A percentile compares a stretch with the other conserved stretches of the same genome.
Evolutionary conservation across 2,888 invertebrate species (phyloP).

Genomic region (Drosophila siamana): DNA sequence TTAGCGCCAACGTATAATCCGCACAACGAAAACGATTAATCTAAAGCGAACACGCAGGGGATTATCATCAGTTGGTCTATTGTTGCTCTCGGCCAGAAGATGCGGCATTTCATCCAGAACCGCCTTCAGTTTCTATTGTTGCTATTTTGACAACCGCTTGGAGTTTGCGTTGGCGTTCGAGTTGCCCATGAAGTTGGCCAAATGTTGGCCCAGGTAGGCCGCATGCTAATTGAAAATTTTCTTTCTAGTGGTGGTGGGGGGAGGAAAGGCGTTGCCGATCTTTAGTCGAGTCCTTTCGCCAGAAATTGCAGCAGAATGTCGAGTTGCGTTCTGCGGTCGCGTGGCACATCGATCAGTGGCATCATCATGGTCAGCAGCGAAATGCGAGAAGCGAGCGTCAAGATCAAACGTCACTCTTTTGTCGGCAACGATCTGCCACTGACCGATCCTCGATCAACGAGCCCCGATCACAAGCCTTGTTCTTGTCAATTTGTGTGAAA

Average conservation of each 20-base stretch:
- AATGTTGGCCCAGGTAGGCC: constrained; percentile 49
- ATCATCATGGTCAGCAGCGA: constrained; percentile 26
- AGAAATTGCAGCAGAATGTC: constrained; percentile 67
- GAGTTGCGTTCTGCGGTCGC: constrained; percentile 79
- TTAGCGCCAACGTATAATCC: constrained; percentile 82
- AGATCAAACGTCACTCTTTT: constrained; percentile 76
- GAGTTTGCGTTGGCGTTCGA: neutral
- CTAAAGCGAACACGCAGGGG: constrained; percentile 54
- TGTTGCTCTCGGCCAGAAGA: constrained; percentile 46
- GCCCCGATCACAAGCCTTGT: constrained; percentile 44
- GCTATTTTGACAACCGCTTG: constrained; percentile 82
- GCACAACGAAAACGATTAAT: constrained; percentile 75
- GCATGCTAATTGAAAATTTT: constrained; percentile 71
- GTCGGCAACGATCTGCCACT: constrained; percentile 55
- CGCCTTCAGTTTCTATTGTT: constrained; percentile 75
- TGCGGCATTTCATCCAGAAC: constrained; percentile 67
- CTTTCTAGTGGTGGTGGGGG: neutral
- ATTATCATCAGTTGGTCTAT: constrained; percentile 78
- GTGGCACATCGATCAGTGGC: constrained; percentile 82
- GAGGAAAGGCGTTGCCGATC: constrained; percentile 74
- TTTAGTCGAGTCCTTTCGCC: constrained; percentile 77
- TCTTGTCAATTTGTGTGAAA: constrained; percentile 76
- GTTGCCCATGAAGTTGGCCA: constrained; percentile 19
- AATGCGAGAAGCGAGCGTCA: constrained; percentile 42
- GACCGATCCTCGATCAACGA: constrained; percentile 24